Conservation (phyloP, 2,888 invertebrate species). For the Proisotoma minuta region DNA sequence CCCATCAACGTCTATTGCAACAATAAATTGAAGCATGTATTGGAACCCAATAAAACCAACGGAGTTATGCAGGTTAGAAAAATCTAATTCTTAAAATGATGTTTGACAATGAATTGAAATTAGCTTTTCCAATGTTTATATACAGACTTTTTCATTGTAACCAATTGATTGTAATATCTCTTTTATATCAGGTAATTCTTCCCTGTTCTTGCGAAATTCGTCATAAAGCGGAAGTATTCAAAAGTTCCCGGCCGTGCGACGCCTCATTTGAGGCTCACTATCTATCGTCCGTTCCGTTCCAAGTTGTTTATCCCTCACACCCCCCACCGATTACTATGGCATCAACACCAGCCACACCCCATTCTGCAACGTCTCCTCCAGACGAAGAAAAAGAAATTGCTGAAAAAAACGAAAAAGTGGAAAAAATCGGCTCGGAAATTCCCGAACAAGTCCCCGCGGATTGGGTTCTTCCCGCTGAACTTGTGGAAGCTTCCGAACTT, state of each 20-base stretch:
- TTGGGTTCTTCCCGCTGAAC: neutral
- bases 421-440: no score
- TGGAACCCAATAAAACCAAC: constrained; percentile 20
- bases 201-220: constrained; percentile 26
- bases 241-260: constrained; percentile 21
- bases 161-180: no score
- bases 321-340: neutral
- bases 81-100: neutral
- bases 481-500: neutral
- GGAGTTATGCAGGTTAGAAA: constrained; percentile 21
- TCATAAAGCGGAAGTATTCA: constrained; percentile 11
- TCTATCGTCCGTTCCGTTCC: neutral
- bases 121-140: neutral
- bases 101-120: neutral
- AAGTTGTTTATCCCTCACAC: neutral
- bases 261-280: constrained; percentile 5
- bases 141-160: no score
- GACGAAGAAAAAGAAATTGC: neutral
- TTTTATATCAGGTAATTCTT: constrained; percentile 21
- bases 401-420: no score
- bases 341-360: neutral
- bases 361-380: neutral
- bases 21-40: constrained; percentile 10
- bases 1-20: constrained; percentile 13
- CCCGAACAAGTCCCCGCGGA: neutral